Percentiles rank a stretch among this genome's conserved stretches.
Conservation (phyloP, 2,113 vertebrate species). For the Podarcis raffonei region DNA sequence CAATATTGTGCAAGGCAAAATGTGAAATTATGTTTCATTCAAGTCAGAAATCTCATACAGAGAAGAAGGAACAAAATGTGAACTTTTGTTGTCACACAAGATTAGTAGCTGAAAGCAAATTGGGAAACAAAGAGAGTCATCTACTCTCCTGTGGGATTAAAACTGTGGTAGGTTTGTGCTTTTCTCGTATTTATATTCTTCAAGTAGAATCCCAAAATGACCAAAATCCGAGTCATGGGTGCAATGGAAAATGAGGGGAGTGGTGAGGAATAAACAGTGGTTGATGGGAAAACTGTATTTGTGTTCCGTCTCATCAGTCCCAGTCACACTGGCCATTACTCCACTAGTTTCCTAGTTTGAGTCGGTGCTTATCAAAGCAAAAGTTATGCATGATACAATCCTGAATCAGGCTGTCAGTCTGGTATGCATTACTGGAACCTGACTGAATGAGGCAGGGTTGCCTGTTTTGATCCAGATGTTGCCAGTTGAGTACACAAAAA, state of each 20-base stretch:
- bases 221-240: not conserved
- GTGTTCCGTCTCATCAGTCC: not conserved
- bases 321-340: not conserved
- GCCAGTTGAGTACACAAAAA: not conserved
- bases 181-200: accelerated
- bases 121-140: not conserved
- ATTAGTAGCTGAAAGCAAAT: constrained; percentile 13
- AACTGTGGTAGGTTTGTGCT: constrained; percentile 3
- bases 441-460: not conserved
- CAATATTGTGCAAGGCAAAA: constrained; percentile 3
- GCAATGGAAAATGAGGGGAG: not conserved
- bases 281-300: not conserved
- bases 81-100: not conserved
- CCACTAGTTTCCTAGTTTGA: not conserved
- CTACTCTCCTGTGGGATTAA: not conserved
- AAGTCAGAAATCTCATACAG: not conserved
- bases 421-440: not conserved
- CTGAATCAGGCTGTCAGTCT: not conserved
- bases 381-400: too few relatives aligned
- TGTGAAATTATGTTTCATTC: constrained; percentile 36
- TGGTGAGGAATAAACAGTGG: too few relatives aligned
- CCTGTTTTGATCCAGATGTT: not conserved
- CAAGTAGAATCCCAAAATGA: constrained; percentile 13
- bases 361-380: not conserved
- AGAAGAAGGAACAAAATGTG: constrained; percentile 28